Evolutionary conservation across 64 coral and sea anemone genomes (phyloP), one percentile per base, ranked within the genome.

Genomic region (Pocillopora damicornis): DNA sequence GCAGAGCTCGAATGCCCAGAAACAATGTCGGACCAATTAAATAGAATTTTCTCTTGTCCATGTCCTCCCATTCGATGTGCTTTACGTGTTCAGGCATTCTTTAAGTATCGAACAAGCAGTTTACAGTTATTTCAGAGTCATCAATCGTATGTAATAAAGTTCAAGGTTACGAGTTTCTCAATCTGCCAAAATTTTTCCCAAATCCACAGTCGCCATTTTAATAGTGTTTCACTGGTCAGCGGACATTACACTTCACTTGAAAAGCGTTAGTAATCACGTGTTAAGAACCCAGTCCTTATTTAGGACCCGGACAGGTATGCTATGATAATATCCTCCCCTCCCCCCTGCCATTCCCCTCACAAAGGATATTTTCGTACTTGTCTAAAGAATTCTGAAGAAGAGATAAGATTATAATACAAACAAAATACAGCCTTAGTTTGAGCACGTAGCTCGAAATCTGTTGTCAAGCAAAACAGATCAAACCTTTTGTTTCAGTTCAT

Each of bases 31-130:
- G 97, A 0, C 97, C 97, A 56, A 99, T 92, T 37, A 99, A 90
- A 75, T 99, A 99, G 38, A 95, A 99, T 62, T 99, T 99, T 13
- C 63, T 77, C 66, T 99, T 99, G 75, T 99, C 97, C 79, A 99
- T 84, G 74, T 99, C 90, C 76, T 95, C 78, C 97, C 97, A 99
- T 87, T 99, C 97, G 23, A 99, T 99, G 61, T 95, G 90, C 76
- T 80, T 92, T 38, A 99, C 97, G 30, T 95, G 78, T 62, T 99
- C 93, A 20, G 97, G 97, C 97, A 99, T 99, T 72, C 65, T 90
- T 15, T 15, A 73, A 35, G 0, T 64, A 34, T 67, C 71, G 1
- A 9, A 7, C n/a, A 26, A 14, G 10, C 13, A 30, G 22, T 22
- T 42, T 37, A 42, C n/a, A 85, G 9, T 73, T 4, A 6, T 73